Conservation (phyloP, 2,888 invertebrate genomes). For the Drosophila mimetica region DNA sequence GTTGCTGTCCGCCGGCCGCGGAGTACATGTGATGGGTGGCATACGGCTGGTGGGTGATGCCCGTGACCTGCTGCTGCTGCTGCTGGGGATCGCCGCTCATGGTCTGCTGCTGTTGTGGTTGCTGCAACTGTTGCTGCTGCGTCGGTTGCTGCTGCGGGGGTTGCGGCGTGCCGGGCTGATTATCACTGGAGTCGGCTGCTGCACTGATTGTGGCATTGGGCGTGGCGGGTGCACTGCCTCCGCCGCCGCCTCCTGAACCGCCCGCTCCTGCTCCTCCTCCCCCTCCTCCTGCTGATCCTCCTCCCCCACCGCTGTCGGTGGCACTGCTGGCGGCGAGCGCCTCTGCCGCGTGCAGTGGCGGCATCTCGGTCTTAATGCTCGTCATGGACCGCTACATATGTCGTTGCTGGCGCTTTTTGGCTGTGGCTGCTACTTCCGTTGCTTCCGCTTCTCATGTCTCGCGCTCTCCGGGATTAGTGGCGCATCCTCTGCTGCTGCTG, state of each 20-base stretch:
- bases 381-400: slow-evolving; percentile 80
- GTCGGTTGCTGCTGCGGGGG: slow-evolving; percentile 68
- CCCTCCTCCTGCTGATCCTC: slow-evolving; percentile 19
- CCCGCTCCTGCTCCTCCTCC: slow-evolving; percentile 23
- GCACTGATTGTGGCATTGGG: slow-evolving; percentile 86
- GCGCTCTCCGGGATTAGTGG: slow-evolving; percentile 31
- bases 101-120: slow-evolving; percentile 78
- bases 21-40: slow-evolving; percentile 70
- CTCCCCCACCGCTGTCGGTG: slow-evolving; percentile 49
- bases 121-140: slow-evolving; percentile 86
- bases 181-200: slow-evolving; percentile 91
- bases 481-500: slow-evolving; percentile 22
- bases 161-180: slow-evolving; percentile 84
- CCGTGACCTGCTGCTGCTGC: slow-evolving; percentile 53
- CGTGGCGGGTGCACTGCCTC: slow-evolving; percentile 58
- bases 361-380: slow-evolving; percentile 81
- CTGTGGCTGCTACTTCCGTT: slow-evolving; percentile 24
- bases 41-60: slow-evolving; percentile 75
- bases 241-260: slow-evolving; percentile 10
- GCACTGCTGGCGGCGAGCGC: slow-evolving; percentile 61
- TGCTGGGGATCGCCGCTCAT: slow-evolving; percentile 47
- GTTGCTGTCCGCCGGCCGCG: slow-evolving; percentile 34
- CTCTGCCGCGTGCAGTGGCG: slow-evolving; percentile 82
- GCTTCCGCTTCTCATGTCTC: slow-evolving; percentile 33
- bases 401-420: slow-evolving; percentile 42